Percentiles rank a stretch among this genome's conserved stretches.
phyloP scores from a whole-genome alignment of 2,797 vertebrate species.

The Gadopsis marmoratus region DNA sequence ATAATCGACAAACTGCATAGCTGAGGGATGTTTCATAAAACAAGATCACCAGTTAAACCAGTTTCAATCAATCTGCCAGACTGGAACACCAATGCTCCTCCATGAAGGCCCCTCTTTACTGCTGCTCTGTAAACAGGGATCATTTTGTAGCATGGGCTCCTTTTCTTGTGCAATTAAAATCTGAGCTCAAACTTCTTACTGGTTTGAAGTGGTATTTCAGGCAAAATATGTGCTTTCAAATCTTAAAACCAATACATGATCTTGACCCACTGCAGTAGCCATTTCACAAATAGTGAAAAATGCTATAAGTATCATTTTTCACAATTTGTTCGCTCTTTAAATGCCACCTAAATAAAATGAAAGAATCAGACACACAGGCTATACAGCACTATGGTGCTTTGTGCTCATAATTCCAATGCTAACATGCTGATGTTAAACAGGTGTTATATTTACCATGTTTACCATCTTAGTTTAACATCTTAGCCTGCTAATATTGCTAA shows the following conservation, averaged over 20 bases:
- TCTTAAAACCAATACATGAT: no score
- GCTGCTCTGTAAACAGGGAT: background rate
- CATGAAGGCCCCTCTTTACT: background rate
- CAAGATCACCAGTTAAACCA: conserved; percentile 17
- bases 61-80: background rate
- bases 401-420: background rate
- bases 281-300: no score
- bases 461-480: background rate
- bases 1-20: conserved; percentile 29
- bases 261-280: no score
- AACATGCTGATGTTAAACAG: background rate
- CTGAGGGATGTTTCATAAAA: background rate
- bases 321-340: background rate
- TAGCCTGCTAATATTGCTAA: background rate
- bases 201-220: background rate
- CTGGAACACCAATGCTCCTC: background rate
- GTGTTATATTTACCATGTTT: background rate
- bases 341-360: background rate
- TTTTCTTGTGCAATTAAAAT: background rate
- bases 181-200: background rate
- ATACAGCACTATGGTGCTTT: no score
- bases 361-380: background rate
- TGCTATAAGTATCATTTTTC: background rate
- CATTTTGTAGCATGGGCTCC: background rate
- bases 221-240: background rate